phyloP scores from a whole-genome alignment of 2,888 invertebrate species.

The Lymantria dispar region DNA sequence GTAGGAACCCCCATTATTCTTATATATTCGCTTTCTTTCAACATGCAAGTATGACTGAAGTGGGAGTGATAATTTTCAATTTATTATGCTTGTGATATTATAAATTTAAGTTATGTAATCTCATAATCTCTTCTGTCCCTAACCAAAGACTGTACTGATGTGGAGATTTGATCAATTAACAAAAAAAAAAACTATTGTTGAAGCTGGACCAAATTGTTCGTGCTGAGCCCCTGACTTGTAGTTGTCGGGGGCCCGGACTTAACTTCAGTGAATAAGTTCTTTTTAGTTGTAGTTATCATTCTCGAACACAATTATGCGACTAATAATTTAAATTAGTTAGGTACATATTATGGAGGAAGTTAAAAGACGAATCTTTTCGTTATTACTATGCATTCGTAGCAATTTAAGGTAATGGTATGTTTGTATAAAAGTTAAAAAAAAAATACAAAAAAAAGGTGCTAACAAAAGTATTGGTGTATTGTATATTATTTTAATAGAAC shows the following conservation, averaged over 20 bases:
- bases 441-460: slow-evolving; percentile 71
- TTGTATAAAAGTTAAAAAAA: slow-evolving; percentile 60
- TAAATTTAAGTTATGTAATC: slow-evolving; percentile 68
- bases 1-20: neutral
- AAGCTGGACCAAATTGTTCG: slow-evolving; percentile 74
- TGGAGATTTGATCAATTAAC: slow-evolving; percentile 59
- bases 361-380: slow-evolving; percentile 67
- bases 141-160: slow-evolving; percentile 78
- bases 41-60: slow-evolving; percentile 40
- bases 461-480: slow-evolving; percentile 75
- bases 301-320: slow-evolving; percentile 56
- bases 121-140: slow-evolving; percentile 69
- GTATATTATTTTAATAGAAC: slow-evolving; percentile 62
- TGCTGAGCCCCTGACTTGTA: slow-evolving; percentile 25
- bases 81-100: slow-evolving; percentile 78
- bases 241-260: neutral
- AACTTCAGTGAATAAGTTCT: slow-evolving; percentile 45
- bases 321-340: slow-evolving; percentile 48
- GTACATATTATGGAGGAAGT: slow-evolving; percentile 52
- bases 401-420: slow-evolving; percentile 72
- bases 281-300: slow-evolving; percentile 53
- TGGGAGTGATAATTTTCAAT: slow-evolving; percentile 47
- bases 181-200: slow-evolving; percentile 56
- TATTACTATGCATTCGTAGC: slow-evolving; percentile 68
- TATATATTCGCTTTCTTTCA: slow-evolving; percentile 9